A percentile compares a stretch with the other conserved stretches of the same genome.
Conservation (phyloP, 2,113 vertebrate genomes). For the Ptilorrhoa leucosticta region DNA sequence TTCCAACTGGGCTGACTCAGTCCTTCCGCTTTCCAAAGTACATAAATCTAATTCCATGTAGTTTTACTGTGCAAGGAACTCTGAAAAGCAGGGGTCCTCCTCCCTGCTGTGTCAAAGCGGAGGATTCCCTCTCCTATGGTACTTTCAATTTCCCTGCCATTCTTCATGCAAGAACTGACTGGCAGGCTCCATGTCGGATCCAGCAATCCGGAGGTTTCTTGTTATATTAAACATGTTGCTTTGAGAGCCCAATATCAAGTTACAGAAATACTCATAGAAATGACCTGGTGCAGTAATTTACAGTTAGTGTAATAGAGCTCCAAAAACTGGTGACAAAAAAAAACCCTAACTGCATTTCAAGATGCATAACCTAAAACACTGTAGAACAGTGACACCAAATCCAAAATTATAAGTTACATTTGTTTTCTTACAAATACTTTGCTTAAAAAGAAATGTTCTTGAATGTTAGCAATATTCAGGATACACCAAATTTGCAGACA, state of each 20-base stretch:
- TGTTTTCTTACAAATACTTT: background rate
- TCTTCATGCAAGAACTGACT: background rate
- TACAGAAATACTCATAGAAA: background rate
- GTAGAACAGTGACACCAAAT: background rate
- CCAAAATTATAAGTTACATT: background rate
- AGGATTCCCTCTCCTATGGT: background rate
- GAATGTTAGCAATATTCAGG: background rate
- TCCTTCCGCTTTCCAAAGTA: conserved; percentile 39
- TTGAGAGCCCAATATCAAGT: background rate
- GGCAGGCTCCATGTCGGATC: background rate
- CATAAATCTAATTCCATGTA: conserved; percentile 47
- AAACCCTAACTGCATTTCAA: rapidly evolving
- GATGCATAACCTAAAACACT: background rate
- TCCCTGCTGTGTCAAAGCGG: background rate
- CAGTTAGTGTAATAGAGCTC: background rate
- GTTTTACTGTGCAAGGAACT: conserved; percentile 21
- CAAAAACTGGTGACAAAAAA: background rate
- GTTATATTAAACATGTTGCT: background rate
- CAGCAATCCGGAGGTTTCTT: background rate
- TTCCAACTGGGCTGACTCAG: conserved; percentile 51
- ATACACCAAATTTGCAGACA: background rate
- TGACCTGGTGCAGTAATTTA: background rate
- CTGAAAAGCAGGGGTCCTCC: conserved; percentile 28
- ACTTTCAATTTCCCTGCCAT: background rate
- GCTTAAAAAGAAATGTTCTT: background rate